A percentile compares a stretch with the other conserved stretches of the same genome.
phyloP scores from a whole-genome alignment of 2,797 vertebrate species.

The Thaleichthys pacificus region DNA sequence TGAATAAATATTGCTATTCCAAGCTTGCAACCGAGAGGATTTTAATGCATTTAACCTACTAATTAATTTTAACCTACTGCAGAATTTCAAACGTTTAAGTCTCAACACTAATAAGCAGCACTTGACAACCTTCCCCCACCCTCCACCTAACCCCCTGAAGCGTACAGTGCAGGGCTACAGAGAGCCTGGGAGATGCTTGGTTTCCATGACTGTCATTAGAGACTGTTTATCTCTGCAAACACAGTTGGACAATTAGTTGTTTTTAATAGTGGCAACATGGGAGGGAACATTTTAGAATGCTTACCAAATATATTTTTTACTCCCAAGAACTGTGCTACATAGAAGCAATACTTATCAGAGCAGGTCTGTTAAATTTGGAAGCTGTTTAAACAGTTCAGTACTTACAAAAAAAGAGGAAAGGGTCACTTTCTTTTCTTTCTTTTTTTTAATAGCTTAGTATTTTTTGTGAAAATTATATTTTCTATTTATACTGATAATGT shows the following conservation, averaged over 20 bases:
- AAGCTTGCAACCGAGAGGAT: slow-evolving; percentile 10
- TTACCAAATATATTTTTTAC: neutral
- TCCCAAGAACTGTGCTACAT: neutral
- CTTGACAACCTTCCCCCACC: slow-evolving; percentile 11
- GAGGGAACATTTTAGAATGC: slow-evolving; percentile 9
- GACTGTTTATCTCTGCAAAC: slow-evolving; percentile 7
- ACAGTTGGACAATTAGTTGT: neutral
- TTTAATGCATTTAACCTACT: neutral
- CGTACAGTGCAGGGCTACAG: neutral
- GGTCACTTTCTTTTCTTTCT: neutral
- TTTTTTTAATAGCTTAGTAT: slow-evolving; percentile 8
- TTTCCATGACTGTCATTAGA: slow-evolving; percentile 10
- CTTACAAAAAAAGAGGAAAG: neutral
- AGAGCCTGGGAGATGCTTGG: neutral
- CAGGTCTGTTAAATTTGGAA: neutral
- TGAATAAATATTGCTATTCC: slow-evolving; percentile 5
- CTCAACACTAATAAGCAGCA: slow-evolving; percentile 14
- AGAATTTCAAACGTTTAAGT: slow-evolving; percentile 1
- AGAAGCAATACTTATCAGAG: slow-evolving; percentile 2
- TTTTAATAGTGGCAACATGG: neutral
- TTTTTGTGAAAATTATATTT: slow-evolving; percentile 15
- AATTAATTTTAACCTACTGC: neutral
- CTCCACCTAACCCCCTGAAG: neutral
- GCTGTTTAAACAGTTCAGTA: neutral
- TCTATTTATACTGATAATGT: neutral